Conservation (phyloP, 2,888 invertebrate genomes). For the Drosophila seclusa region DNA sequence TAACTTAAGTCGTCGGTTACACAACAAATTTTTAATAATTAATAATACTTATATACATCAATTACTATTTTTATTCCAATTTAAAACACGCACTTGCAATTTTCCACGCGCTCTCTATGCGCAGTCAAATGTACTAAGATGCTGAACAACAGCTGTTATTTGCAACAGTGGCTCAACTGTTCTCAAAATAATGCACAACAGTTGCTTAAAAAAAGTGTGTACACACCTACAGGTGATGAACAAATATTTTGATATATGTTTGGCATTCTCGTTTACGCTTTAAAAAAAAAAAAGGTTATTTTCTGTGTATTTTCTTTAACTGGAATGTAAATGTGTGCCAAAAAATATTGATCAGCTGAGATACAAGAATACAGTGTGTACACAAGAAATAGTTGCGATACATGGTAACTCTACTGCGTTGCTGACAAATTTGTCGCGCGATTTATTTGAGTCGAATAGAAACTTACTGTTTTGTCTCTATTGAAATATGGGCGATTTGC, state of each 20-base stretch:
- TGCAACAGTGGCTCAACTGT: neutral
- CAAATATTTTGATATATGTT: neutral
- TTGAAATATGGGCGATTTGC: constrained; percentile 76
- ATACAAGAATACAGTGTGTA: neutral
- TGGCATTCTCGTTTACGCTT: neutral
- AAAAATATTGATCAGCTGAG: neutral
- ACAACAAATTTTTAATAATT: neutral
- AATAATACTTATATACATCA: neutral
- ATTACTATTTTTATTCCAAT: neutral
- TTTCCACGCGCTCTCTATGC: constrained; percentile 7
- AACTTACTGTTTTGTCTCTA: neutral
- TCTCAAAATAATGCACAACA: no score
- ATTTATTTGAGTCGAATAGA: constrained; percentile 19
- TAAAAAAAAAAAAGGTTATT: neutral
- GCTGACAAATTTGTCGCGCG: constrained; percentile 20
- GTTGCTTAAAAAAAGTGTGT: neutral
- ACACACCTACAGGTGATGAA: neutral
- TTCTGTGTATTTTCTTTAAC: neutral
- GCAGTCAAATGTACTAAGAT: neutral
- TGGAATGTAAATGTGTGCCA: neutral
- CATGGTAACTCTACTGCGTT: constrained; percentile 19
- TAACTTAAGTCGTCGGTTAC: neutral
- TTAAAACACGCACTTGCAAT: neutral
- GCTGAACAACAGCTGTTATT: neutral
- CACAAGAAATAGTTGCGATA: neutral